Evolutionary conservation across 2,113 vertebrate species (phyloP).

Genomic region (Trematomus loennbergii): DNA sequence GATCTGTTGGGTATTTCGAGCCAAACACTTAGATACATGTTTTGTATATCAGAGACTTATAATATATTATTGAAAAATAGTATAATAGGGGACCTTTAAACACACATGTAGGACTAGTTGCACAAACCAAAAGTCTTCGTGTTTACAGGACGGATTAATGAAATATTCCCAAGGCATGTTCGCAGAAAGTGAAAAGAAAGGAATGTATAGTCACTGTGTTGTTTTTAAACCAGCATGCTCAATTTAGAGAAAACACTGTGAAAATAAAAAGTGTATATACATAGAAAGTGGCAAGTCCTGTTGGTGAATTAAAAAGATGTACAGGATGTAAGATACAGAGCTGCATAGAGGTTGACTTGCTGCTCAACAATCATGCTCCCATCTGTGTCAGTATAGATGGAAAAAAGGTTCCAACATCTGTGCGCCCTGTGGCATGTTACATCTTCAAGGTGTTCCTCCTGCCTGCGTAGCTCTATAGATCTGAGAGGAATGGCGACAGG

Average conservation of each 20-base stretch:
- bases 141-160: slow-evolving; percentile 27
- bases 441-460: slow-evolving; percentile 29
- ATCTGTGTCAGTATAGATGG: slow-evolving; percentile 2
- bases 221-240: slow-evolving; percentile 65
- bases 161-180: slow-evolving; percentile 11
- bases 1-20: no score
- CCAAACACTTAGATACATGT: no score
- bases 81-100: no score
- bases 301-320: slow-evolving; percentile 1
- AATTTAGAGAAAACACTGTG: slow-evolving; percentile 55
- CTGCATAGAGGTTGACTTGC: slow-evolving; percentile 18
- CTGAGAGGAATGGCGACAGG: slow-evolving; percentile 33
- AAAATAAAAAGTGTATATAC: slow-evolving; percentile 23
- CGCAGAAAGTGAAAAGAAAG: slow-evolving; percentile 12
- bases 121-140: slow-evolving; percentile 37
- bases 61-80: no score
- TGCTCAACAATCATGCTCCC: slow-evolving; percentile 19
- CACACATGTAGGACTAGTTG: slow-evolving; percentile 24
- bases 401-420: slow-evolving; percentile 28
- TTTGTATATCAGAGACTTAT: no score
- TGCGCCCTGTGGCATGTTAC: neutral
- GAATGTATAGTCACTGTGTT: slow-evolving; percentile 50
- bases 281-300: slow-evolving; percentile 16
- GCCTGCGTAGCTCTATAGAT: slow-evolving; percentile 32
- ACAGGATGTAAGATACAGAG: slow-evolving; percentile 15